Conservation (phyloP, 2,113 vertebrate species). For the Myocastor coypus region DNA sequence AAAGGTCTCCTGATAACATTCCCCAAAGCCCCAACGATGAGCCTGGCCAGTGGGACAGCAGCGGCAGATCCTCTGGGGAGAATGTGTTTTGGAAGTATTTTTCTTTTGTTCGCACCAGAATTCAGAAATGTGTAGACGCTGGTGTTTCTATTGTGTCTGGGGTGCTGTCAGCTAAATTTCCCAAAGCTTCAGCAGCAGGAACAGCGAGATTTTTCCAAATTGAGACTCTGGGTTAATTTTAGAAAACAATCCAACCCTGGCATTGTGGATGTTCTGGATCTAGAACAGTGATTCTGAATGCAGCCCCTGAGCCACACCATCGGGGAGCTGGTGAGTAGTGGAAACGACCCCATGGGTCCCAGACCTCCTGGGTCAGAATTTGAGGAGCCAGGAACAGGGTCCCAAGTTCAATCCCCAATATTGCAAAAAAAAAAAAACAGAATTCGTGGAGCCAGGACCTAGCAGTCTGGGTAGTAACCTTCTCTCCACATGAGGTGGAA, state of each 20-base stretch:
- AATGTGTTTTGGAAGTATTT: conserved; percentile 56
- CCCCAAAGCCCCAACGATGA: not conserved
- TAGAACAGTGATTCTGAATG: not conserved
- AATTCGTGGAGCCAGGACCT: not conserved
- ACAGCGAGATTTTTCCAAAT: conserved; percentile 58
- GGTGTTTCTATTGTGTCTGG: conserved; percentile 82
- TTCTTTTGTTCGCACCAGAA: conserved; percentile 68
- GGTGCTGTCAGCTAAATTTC: conserved; percentile 73
- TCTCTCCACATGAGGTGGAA: not conserved
- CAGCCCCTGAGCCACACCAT: not conserved
- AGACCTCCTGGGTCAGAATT: not conserved
- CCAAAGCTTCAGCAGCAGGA: conserved; percentile 58
- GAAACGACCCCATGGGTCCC: not conserved
- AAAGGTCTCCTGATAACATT: conserved; percentile 1
- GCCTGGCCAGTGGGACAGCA: not conserved
- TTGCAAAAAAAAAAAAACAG: not conserved
- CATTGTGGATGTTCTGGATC: conserved; percentile 6
- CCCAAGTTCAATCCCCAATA: no score
- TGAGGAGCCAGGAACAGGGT: not conserved
- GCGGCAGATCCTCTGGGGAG: conserved; percentile 5
- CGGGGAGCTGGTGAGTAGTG: not conserved
- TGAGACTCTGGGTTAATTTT: conserved; percentile 45
- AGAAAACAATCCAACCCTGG: conserved; percentile 75
- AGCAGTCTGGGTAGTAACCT: not conserved
- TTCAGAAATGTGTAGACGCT: conserved; percentile 82